Base-by-base conservation (phyloP, 2,113 vertebrate genomes). In the Oncorhynchus keta region DNA sequence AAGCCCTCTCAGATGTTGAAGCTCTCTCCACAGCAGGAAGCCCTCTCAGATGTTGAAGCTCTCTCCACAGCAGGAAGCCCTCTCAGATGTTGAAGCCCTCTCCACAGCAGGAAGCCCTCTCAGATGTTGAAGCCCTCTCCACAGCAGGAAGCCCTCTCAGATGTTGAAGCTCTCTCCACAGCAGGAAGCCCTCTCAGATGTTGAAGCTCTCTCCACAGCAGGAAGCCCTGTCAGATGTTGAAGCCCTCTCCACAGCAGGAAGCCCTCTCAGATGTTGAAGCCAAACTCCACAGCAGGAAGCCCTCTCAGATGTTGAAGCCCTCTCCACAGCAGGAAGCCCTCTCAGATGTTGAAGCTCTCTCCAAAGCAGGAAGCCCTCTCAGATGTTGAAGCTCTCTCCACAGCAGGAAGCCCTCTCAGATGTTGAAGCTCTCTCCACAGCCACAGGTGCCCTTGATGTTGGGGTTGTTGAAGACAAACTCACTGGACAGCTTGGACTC, bases 381-480 rank as follows among this genome's bases (percentile, higher is more conserved):
- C 92, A 99, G 16, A 99, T 94, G 78, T 94, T 97, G 92, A 99
- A 98, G 92, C 97, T 98, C 89, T 99, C 98, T 72, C 97, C 97
- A 80, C 98, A 99, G 68, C 97, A 6, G 32, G 32, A 35, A 35
- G 32, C 32, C 32, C 32, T 35, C 1, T 35, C 32, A 35, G 32
- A 35, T 35, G 78, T 94, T 97, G 92, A 99, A 99, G 92, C 97
- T 99, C 89, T 99, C 98, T 72, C 97, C 97, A 80, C 98, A 99
- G 70, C 97, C 98, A 86, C 97, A 99, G 0, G 95, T 99, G 87
- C 97, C 97, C 92, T 98, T 99, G 87, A 99, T 99, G 91, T 99
- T 99, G 64, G 97, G 98, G 78, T 99, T 99, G 92, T 99, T 97
- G 92, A 99, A 99, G 79, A 99, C 93, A 93, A 99, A 99, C 90